Evolutionary conservation across 2,797 vertebrate species (phyloP).

Genomic region (Choloepus didactylus): DNA sequence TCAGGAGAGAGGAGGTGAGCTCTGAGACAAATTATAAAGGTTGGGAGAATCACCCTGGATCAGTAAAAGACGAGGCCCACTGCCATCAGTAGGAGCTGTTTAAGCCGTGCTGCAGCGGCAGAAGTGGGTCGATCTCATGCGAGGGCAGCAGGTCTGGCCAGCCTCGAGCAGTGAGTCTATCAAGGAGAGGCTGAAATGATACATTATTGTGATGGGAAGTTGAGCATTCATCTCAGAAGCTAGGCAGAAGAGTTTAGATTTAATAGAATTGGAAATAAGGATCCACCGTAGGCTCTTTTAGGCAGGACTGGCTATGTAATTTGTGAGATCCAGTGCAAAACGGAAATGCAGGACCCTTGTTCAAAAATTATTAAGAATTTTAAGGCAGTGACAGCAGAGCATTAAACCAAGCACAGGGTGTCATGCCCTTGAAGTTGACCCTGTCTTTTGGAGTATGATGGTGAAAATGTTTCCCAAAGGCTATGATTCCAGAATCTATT

Average conservation of each 20-base stretch:
- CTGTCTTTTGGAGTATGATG: background rate
- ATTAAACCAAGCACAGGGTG: background rate
- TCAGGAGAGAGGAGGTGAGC: background rate
- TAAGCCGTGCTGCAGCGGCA: background rate
- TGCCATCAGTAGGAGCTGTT: background rate
- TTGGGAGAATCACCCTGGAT: background rate
- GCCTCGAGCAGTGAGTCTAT: constrained; percentile 26
- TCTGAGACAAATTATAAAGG: constrained; percentile 30
- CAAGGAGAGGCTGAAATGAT: constrained; percentile 28
- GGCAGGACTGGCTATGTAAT: background rate
- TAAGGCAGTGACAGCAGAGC: background rate
- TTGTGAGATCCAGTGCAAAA: background rate
- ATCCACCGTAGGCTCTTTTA: background rate
- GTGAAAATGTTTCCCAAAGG: background rate
- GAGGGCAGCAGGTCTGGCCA: background rate
- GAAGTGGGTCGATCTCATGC: constrained; percentile 15
- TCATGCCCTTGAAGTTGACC: background rate
- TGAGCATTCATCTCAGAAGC: background rate
- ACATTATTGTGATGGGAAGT: background rate
- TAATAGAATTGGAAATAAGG: background rate
- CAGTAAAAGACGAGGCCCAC: background rate
- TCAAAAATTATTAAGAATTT: background rate
- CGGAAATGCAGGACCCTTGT: background rate
- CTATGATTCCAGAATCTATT: background rate
- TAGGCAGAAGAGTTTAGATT: background rate